Conservation (phyloP, 1,140 invertebrate species). For the Radopholus similis region DNA sequence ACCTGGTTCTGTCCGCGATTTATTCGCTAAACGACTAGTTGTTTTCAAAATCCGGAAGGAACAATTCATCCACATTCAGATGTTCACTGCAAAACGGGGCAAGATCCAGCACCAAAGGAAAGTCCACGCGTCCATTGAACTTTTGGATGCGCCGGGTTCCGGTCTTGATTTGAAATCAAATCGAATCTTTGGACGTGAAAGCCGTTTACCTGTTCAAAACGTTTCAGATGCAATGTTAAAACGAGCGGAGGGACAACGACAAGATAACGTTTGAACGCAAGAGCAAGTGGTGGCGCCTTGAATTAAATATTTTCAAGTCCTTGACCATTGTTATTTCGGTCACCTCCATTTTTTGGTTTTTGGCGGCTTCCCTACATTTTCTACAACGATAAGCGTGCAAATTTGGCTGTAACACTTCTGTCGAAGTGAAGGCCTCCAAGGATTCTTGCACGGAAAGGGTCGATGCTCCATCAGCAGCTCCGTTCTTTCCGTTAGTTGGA, state of each 20-base stretch:
- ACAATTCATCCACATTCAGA: slow-evolving; percentile 65
- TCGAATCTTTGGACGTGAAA: background rate
- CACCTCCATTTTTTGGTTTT: no score
- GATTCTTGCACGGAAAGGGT: no score
- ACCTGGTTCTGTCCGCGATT: slow-evolving; percentile 68
- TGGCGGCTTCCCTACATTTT: no score
- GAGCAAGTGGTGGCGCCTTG: slow-evolving; percentile 64
- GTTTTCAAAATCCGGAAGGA: background rate
- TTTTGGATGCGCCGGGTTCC: slow-evolving; percentile 36
- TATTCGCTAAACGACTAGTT: slow-evolving; percentile 51
- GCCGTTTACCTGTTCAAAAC: slow-evolving; percentile 66
- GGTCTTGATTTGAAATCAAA: background rate
- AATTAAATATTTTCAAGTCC: slow-evolving; percentile 1
- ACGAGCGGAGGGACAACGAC: slow-evolving; percentile 84
- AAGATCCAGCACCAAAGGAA: slow-evolving; percentile 79
- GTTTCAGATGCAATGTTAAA: slow-evolving; percentile 87
- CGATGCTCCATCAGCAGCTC: no score
- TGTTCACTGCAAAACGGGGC: slow-evolving; percentile 82
- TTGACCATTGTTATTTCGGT: no score
- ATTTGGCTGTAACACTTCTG: background rate
- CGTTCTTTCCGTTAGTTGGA: no score
- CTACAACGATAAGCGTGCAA: slow-evolving; percentile 16
- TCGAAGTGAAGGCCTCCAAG: slow-evolving; percentile 25
- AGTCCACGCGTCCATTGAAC: slow-evolving; percentile 78
- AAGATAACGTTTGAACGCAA: slow-evolving; percentile 82